Evolutionary conservation across 2,797 vertebrate species (phyloP).

Genomic region (Remorina albescens): DNA sequence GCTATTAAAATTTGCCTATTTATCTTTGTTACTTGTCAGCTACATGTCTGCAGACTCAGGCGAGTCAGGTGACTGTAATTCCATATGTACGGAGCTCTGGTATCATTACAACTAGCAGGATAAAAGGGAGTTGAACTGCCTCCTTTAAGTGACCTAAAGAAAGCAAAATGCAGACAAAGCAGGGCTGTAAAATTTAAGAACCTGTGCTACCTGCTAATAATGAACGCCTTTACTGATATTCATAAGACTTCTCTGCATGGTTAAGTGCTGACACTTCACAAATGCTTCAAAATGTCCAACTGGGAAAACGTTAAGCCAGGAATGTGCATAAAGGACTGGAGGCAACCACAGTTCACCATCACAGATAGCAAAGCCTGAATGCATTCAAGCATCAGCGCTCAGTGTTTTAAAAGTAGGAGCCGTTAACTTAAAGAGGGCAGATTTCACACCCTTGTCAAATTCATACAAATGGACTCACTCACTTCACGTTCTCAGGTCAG

Average conservation of each 20-base stretch:
- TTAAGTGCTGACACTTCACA: neutral
- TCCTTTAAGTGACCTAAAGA: conserved; percentile 41
- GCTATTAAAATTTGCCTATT: conserved; percentile 14
- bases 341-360: too few relatives aligned
- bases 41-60: neutral
- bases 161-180: conserved; percentile 44
- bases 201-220: neutral
- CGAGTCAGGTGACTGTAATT: conserved; percentile 17
- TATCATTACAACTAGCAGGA: conserved; percentile 2
- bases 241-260: neutral
- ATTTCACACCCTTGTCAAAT: conserved; percentile 20
- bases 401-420: neutral
- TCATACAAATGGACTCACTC: conserved; percentile 1
- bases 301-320: neutral
- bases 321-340: neutral
- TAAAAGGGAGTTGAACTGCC: conserved; percentile 29
- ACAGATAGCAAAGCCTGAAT: too few relatives aligned
- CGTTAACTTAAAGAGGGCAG: neutral
- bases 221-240: neutral
- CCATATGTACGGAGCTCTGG: conserved; percentile 13
- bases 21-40: neutral
- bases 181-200: neutral
- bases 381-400: neutral
- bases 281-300: neutral
- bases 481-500: conserved; percentile 19